Evolutionary conservation across 2,888 invertebrate genomes (phyloP), one percentile per base, ranked within the genome.

Genomic region (Drosophila parthenogenetica): DNA sequence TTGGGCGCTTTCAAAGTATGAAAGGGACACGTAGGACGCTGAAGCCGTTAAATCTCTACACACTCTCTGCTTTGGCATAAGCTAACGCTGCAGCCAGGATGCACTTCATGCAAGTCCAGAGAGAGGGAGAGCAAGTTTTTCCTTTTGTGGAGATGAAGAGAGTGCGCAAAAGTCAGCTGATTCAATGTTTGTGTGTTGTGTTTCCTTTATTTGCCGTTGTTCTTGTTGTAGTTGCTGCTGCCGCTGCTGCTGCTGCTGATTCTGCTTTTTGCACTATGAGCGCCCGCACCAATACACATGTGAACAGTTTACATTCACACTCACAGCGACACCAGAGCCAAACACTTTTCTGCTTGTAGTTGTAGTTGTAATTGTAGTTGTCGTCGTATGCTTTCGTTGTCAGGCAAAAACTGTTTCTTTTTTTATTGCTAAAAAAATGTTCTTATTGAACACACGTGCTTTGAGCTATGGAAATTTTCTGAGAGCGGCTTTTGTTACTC

Each of bases 101-200:
- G 79, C 76, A 78, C 59, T 79, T 66, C 13, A 35, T 13, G 53
- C 22, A 55, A 46, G 48, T 3, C 58, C 58, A 16, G 48, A 37
- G 62, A 51, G 43, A 11, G 57, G 11, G 59, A 25, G 59, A 14
- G 46, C 17, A 72, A 64, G 81, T 11, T 8, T 29, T 25, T 22
- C n/a, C 37, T 29, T 22, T 17, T 39, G 39, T 50, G 37, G 51
- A 51, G 42, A 39, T 42, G 39, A 32, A 66, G 73, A 68, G 84
- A 74, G 78, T 81, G 79, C 72, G 89, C 87, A 84, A 74, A 70
- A 83, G 83, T 83, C 83, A 83, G 83, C 83, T 83, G 83, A 83
- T 83, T 83, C 70, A 53, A 19, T 43, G 25, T 53, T 37, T 54
- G 14, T 49, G 19, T 55, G 54, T 64, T 71, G 50, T 58, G 55